These are phyloP conservation scores for Thunnus maccoyii DNA, from an alignment of 2,113 vertebrate species.

Conservation along the genomic window DNA sequence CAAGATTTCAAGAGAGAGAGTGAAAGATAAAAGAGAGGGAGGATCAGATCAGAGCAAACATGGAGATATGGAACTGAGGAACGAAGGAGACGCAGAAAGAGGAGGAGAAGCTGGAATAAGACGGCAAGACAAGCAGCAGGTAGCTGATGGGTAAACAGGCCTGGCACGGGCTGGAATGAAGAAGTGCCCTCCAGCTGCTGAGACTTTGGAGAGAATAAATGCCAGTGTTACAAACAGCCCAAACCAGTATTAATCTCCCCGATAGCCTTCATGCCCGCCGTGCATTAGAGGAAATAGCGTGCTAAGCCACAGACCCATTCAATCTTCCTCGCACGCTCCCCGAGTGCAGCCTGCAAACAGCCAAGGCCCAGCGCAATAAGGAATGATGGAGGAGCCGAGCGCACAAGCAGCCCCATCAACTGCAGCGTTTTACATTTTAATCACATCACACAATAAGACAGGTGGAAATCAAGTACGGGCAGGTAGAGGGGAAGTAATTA, in stretches of 20 bases:
- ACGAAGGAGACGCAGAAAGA: background rate
- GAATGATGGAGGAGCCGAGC: slow-evolving; percentile 75
- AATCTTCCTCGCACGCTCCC: slow-evolving; percentile 73
- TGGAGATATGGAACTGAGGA: background rate
- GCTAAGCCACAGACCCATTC: slow-evolving; percentile 74
- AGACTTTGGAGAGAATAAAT: slow-evolving; percentile 83
- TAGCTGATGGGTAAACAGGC: slow-evolving; percentile 61
- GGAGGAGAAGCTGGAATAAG: slow-evolving; percentile 18
- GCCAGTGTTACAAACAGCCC: slow-evolving; percentile 81
- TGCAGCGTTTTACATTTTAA: slow-evolving; percentile 81
- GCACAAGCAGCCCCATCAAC: slow-evolving; percentile 54
- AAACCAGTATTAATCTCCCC: slow-evolving; percentile 81
- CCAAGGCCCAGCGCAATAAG: slow-evolving; percentile 76
- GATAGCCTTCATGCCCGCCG: slow-evolving; percentile 77
- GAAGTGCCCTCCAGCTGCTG: slow-evolving; percentile 67
- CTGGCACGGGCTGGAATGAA: slow-evolving; percentile 61
- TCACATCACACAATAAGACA: slow-evolving; percentile 80
- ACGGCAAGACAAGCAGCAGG: slow-evolving; percentile 30
- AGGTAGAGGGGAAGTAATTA: slow-evolving; percentile 70
- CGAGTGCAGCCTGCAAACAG: slow-evolving; percentile 69
- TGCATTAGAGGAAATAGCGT: slow-evolving; percentile 81
- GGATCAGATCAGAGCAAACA: slow-evolving; percentile 39
- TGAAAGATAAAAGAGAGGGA: slow-evolving; percentile 10
- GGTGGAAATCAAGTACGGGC: slow-evolving; percentile 68
- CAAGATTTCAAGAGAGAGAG: slow-evolving; percentile 22